Percentiles rank a stretch among this genome's conserved stretches.
Conservation (phyloP, 2,113 vertebrate genomes). For the Leucoraja erinaceus region DNA sequence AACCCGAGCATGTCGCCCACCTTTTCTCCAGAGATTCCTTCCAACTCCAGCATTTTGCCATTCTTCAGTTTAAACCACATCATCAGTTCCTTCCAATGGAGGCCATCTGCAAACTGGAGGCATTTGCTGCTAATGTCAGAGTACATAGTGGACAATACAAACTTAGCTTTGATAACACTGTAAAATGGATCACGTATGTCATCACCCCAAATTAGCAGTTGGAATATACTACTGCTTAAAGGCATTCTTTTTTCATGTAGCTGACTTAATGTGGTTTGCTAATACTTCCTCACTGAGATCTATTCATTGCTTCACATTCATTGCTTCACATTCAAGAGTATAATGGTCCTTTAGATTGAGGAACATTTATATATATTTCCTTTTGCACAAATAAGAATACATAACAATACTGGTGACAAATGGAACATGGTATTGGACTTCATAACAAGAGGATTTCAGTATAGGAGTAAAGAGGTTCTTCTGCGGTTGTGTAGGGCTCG, state of each 20-base stretch:
- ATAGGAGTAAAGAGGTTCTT: too few species aligned
- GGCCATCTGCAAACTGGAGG: background rate
- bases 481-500: too few species aligned
- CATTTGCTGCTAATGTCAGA: background rate
- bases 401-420: background rate
- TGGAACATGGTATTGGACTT: too few species aligned
- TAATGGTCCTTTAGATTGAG: background rate
- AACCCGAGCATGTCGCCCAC: too few species aligned
- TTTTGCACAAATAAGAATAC: background rate
- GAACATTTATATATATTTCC: background rate
- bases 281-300: background rate
- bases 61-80: too few species aligned
- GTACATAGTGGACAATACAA: background rate
- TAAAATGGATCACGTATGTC: background rate
- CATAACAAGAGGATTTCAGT: too few species aligned
- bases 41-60: too few species aligned
- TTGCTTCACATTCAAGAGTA: too few species aligned
- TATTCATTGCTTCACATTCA: background rate
- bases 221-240: background rate
- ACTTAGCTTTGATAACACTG: background rate
- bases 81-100: too few species aligned
- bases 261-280: background rate
- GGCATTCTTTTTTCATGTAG: background rate
- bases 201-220: background rate
- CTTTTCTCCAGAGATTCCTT: too few species aligned